Base-by-base conservation (phyloP, 2,113 vertebrate species). In the Marcusenius ussheri region DNA sequence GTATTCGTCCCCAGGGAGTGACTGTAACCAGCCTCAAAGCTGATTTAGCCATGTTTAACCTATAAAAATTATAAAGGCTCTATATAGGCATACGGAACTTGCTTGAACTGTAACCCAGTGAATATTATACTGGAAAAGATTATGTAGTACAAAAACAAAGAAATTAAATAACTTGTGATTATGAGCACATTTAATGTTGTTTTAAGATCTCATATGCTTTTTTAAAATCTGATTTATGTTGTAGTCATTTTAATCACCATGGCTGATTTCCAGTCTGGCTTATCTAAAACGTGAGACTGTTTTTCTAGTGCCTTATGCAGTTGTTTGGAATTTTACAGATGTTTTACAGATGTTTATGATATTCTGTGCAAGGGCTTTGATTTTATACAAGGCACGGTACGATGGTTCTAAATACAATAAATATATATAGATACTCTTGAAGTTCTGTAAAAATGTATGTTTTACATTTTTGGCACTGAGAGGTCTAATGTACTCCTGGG, bases 1-100 rank as follows among this genome's bases (percentile, higher is more conserved):
- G 93, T 42, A 77, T 91, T 93, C 90, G 91, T 91, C 91, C 91
- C 47, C 88, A 77, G 39, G 92, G 91, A 91, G 93, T 89, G 90
- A 89, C 56, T 90, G 92, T 95, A 96, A 96, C 95, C 95, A 95
- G 92, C 92, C 91, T 93, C 92, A 94, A 95, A 95, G 91, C 94
- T 93, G 91, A 90, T 92, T 93, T 94, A 94, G 91, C 93, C 93
- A 94, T 91, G 90, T 94, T 94, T 96, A 95, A 96, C 94, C 95
- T 93, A 95, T 95, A 95, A 95, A 95, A 96, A 94, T 95, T 93
- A 95, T 95, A 94, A 95, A 96, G 95, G 95, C 89, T 92, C 92
- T 94, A 93, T 95, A 95, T 31, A 70, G n/a, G n/a, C 62, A 70
- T 95, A 93, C 92, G 91, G 93, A 24, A 74, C 27, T 93, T 93